Conservation (phyloP, 2,797 vertebrate species). For the Bradypodion pumilum region DNA sequence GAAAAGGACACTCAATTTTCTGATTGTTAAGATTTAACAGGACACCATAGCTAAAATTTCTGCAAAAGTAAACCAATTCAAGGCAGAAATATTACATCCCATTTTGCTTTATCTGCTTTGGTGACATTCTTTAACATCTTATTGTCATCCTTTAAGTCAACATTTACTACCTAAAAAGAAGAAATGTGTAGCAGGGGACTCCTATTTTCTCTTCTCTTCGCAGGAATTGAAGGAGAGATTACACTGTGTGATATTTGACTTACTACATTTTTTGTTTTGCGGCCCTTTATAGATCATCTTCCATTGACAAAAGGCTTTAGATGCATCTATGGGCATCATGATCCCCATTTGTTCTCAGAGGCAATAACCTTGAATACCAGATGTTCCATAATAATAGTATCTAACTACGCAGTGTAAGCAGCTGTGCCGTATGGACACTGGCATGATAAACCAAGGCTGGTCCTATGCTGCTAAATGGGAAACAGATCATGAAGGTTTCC, state of each 20-base stretch:
- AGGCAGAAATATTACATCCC: too few relatives aligned
- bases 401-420: neutral
- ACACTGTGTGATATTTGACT: neutral
- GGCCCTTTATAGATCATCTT: too few relatives aligned
- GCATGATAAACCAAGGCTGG: neutral
- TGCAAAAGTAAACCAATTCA: neutral
- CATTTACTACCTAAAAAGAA: neutral
- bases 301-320: too few relatives aligned
- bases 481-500: neutral
- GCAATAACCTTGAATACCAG: neutral
- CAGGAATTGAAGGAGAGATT: neutral
- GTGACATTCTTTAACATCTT: neutral
- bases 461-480: neutral
- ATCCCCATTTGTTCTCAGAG: neutral
- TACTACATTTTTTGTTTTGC: neutral
- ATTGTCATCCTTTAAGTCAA: neutral
- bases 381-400: neutral
- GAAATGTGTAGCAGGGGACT: too few relatives aligned
- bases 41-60: neutral
- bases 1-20: neutral
- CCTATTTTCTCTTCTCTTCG: neutral
- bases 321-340: too few relatives aligned
- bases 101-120: neutral
- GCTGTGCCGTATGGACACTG: neutral
- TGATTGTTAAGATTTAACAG: neutral